Evolutionary conservation across 2,797 vertebrate species (phyloP), one percentile per base, ranked within the genome.

Genomic region (Coilia nasus): DNA sequence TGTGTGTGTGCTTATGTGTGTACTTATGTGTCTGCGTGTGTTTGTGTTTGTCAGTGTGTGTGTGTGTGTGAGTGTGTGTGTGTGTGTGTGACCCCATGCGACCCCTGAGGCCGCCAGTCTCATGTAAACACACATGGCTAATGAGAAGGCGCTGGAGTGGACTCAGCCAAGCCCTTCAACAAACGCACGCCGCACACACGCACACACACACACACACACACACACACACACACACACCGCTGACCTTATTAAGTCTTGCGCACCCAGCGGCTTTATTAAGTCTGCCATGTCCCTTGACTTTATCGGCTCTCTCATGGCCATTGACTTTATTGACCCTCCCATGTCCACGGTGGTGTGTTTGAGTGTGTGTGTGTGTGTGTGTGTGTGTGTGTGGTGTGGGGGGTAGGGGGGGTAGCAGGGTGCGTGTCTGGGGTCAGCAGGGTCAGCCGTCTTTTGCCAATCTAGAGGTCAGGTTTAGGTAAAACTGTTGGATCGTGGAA

Each of bases 401-500:
- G 23, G 23, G n/a, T 41, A 5, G 35, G n/a, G 21, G 60, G 0
- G 60, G 6, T 2, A 12, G 62, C 1, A 0, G 23, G 10, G 62
- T 17, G 19, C 3, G 57, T 3, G 25, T 64, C 62, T 41, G 35
- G 5, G 35, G 35, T 41, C 35, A 41, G 35, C 35, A 41, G 35
- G 35, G 35, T 41, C 5, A 5, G 35, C 35, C 35, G 35, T 41
- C 35, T 41, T 28, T 28, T 35, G 11, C 62, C 28, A 31, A 35
- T 6, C 25, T 31, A 31, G 28, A 71, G 64, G 64, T 71, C 64
- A 71, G 14, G 64, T 6, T 71, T 35, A 12, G 64, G 64, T 71
- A 71, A 71, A 71, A 28, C 25, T 71, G 64, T 14, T 14, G 28
- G 12, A 35, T 84, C 84, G 35, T 0, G 21, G 89, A 90, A 91